Evolutionary conservation across 2,888 invertebrate genomes (phyloP).

Genomic region (Erpobdella octoculata): DNA sequence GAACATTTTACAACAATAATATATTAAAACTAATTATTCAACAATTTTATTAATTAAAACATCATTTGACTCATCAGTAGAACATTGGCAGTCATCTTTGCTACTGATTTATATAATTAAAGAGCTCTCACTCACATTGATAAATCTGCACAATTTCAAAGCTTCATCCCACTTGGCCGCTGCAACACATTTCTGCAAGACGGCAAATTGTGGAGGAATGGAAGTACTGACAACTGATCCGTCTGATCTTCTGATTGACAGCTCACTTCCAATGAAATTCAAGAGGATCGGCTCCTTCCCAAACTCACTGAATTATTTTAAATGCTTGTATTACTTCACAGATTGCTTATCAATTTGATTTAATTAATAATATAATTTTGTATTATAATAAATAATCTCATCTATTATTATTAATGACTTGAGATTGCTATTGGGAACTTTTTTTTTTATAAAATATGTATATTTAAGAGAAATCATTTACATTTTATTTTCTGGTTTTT

Average conservation of each 20-base stretch:
- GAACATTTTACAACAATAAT: background rate
- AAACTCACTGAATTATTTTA: conserved; percentile 72
- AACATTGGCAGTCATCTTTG: background rate
- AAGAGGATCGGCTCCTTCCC: conserved; percentile 76
- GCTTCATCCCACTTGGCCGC: conserved; percentile 65
- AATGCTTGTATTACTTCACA: no score
- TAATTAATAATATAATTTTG: no score
- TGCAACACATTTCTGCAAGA: conserved; percentile 65
- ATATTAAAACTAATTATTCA: background rate
- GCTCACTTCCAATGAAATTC: conserved; percentile 73
- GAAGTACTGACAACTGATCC: conserved; percentile 73
- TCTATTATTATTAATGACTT: no score
- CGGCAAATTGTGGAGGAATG: conserved; percentile 63
- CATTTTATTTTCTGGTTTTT: no score
- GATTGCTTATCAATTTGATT: no score
- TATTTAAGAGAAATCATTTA: no score
- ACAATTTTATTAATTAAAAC: background rate
- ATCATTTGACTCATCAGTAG: background rate
- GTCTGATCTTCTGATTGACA: conserved; percentile 76
- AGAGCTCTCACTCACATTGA: conserved; percentile 54
- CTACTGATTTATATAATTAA: background rate
- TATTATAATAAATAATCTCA: no score
- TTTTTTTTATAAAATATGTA: no score
- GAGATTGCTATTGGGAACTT: no score
- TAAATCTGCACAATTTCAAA: conserved; percentile 67